Evolutionary conservation across 64 coral and sea anemone genomes (phyloP), one percentile per base, ranked within the genome.

Genomic region (Trachythela sp.): DNA sequence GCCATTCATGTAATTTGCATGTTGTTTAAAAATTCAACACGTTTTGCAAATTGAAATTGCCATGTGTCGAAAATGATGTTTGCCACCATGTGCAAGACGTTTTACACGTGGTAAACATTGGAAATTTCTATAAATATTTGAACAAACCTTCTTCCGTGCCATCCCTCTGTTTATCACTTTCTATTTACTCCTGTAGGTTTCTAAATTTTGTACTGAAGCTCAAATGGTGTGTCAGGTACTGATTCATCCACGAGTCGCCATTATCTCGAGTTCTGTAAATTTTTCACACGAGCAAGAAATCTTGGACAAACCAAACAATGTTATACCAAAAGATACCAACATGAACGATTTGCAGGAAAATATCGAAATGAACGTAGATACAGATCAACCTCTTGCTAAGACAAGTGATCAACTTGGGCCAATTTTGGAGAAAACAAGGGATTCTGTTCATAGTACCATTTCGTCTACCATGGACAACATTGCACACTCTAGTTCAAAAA

Each of bases 141-240:
- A 64, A n/a, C 4, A 24, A 64, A 64, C 56, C 13, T 64, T 64
- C 4, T 26, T n/a, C 6, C 22, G 56, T 2, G 20, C 22, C 20
- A n/a, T 64, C 24, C 20, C 24, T 52, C 49, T 52, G 49, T 64
- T 64, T 8, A 30, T 30, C 9, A 15, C 30, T 80, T 39, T 80
- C 2, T 35, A 80, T 37, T 80, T 15, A 14, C 18, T 15, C 30
- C 30, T 80, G 35, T 22, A 80, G 75, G 37, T 80, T 80, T 80
- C 75, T 11, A 13, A 80, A 39, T 80, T 80, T 39, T 80, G 75
- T 39, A 37, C 75, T 80, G 75, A 80, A 80, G 75, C 75, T 39
- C 75, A 80, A 80, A 80, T 80, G 75, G 13, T 30, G 9, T 80
- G 75, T 22, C 31, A 80, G 8, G 17, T 80, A 15, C 75, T 80